Evolutionary conservation across 2,113 vertebrate species (phyloP).

Genomic region (Ochotona curzoniae): DNA sequence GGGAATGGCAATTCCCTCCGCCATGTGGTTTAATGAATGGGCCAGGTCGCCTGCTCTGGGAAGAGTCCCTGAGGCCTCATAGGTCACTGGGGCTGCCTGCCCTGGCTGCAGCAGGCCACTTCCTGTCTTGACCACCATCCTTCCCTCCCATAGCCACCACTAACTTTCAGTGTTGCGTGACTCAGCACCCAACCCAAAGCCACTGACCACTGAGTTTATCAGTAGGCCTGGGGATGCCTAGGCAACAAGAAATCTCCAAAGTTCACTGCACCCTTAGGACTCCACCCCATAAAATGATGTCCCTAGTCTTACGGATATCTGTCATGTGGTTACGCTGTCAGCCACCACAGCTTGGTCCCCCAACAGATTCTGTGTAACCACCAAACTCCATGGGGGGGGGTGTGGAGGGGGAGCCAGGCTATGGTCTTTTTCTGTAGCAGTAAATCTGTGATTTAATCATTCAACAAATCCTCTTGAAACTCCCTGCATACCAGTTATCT

Average conservation of each 20-base stretch:
- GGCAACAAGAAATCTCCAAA: background rate
- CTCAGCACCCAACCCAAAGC: constrained; percentile 59
- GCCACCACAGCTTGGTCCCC: background rate
- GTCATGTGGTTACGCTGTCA: background rate
- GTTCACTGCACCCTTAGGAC: background rate
- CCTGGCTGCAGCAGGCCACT: constrained; percentile 42
- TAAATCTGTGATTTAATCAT: background rate
- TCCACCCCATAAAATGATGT: background rate
- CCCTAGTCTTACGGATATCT: background rate
- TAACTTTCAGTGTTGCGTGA: constrained; percentile 60
- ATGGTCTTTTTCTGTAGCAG: background rate
- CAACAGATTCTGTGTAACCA: background rate
- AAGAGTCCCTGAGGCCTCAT: constrained; percentile 31
- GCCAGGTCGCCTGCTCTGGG: constrained; percentile 52
- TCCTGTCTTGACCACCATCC: constrained; percentile 63
- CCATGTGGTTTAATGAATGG: constrained; percentile 66
- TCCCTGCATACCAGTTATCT: too few species aligned
- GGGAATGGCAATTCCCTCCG: constrained; percentile 66
- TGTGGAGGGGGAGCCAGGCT: background rate
- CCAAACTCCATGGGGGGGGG: background rate
- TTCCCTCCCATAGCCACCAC: background rate
- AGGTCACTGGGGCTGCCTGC: constrained; percentile 3
- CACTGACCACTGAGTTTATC: background rate
- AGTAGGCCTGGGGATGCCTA: background rate
- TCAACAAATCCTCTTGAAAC: background rate